Evolutionary conservation across 2,888 invertebrate species (phyloP), one percentile per base, ranked within the genome.

Genomic region (Dryocosmus kuriphilus): DNA sequence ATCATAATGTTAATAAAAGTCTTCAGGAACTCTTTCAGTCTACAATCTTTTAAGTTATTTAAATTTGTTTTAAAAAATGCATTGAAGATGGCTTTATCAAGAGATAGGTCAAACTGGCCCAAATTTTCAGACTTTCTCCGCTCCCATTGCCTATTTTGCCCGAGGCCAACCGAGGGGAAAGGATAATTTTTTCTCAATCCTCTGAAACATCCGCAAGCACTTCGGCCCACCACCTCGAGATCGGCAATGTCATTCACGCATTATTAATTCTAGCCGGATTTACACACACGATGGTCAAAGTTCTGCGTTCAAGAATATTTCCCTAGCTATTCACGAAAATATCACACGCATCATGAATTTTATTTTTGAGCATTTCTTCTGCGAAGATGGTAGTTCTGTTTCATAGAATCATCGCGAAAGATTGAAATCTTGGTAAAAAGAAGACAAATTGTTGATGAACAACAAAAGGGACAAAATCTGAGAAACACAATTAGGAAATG

Each of bases 71-170:
- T 5, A 27, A 16, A 60, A 16, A 60, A 2, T 1, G 16, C 1
- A 16, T 60, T 27, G 27, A 71, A 27, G 67, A 19, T n/a, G n/a
- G 51, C 11, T 9, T 71, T 51, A 51, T 51, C 30, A 51, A 71
- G 71, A 71, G 51, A 51, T 71, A 32, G 71, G 71, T 71, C 71
- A 71, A 55, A n/a, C 14, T 71, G 71, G 32, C 22, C 71, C 51
- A 71, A 71, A 71, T 71, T 51, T 71, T 32, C 71, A 71, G 71
- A 71, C 71, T 71, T 71, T 71, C 71, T 55, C 71, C 51, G 32
- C n/a, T 71, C 71, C 32, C 46, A 71, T 71, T 71, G 71, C 71
- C 51, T 71, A 65, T 51, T 71, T 32, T 41, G 9, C n/a, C 71
- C 51, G 30, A 71, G 71, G 51, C 0, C n/a, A 51, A 11, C 32